These are phyloP conservation scores for Gallinago undulata DNA, from an alignment of 2,113 vertebrate genomes.

Conservation along the genomic window DNA sequence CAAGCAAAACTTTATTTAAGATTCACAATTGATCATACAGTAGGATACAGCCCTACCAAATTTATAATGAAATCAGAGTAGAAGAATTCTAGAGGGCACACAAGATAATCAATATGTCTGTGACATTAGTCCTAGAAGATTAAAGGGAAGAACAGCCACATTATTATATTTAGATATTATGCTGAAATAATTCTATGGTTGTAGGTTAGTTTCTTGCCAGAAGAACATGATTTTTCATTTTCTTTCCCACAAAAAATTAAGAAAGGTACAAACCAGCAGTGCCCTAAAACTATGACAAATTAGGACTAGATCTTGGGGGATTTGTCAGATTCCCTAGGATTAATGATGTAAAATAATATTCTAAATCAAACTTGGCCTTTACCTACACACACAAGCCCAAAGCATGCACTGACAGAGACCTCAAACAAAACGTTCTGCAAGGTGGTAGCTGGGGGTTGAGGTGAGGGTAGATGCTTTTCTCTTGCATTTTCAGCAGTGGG, in stretches of 20 bases:
- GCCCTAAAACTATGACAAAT: background rate
- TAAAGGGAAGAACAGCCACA: background rate
- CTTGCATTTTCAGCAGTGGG: background rate
- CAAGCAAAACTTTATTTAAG: background rate
- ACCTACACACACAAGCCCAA: background rate
- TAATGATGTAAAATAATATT: background rate
- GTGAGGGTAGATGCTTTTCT: background rate
- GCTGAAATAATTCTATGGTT: background rate
- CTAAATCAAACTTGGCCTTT: background rate
- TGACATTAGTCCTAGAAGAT: background rate
- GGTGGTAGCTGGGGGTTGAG: background rate
- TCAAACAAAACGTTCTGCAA: background rate
- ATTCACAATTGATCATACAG: fast-evolving
- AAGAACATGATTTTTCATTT: background rate
- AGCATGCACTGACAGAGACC: background rate
- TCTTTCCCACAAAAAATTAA: background rate
- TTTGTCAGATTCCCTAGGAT: background rate
- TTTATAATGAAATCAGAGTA: background rate
- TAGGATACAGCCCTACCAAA: background rate
- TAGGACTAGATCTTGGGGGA: background rate
- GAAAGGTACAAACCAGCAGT: background rate
- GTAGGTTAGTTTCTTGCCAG: background rate
- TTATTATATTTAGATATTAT: background rate
- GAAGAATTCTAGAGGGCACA: background rate
- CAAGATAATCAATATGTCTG: background rate